Evolutionary conservation across 2,113 vertebrate species (phyloP), one percentile per base, ranked within the genome.

Genomic region (Shinisaurus crocodilurus): DNA sequence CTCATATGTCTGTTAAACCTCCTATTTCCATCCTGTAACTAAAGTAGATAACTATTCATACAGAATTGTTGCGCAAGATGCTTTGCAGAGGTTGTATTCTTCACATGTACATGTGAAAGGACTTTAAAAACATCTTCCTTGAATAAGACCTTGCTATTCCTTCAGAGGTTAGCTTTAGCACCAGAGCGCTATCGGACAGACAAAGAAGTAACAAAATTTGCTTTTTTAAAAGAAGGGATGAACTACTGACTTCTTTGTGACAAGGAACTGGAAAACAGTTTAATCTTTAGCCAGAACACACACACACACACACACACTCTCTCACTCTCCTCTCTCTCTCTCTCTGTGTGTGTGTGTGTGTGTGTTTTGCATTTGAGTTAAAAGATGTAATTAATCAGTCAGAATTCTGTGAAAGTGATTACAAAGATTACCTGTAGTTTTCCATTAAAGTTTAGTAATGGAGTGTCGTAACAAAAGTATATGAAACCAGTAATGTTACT

Each of bases 391-490:
- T 85, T 77, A 60, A 82, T 82, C 50, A 89, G 40, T 83, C 82
- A 54, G 60, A 79, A 85, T 69, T 79, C 15, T 85, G 45, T 34
- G 16, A 80, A 69, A 85, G 23, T 45, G 43, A 45, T 63, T 88
- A 75, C 13, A 89, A 54, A 75, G 80, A 72, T 82, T 89, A 60
- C 45, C 63, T 86, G 43, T 37, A 85, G 45, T 40, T 90, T 77
- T 85, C 65, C 72, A 77, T 77, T 76, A 75, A 34, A n/a, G 34
- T 45, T 48, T 85, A 54, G 63, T 69, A 67, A 63, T 85, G 37
- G 15, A 89, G 74, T 89, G 43, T 90, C 82, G 79, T 80, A 86
- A 85, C 45, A 85, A 69, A 85, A 90, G 83, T 70, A 80, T 86
- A 63, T 79, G 34, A 90, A 85, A 90, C 63, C 48, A 27, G 72